These are phyloP conservation scores for Scortum barcoo DNA, from an alignment of 2,113 vertebrate species.

Conservation along the genomic window DNA sequence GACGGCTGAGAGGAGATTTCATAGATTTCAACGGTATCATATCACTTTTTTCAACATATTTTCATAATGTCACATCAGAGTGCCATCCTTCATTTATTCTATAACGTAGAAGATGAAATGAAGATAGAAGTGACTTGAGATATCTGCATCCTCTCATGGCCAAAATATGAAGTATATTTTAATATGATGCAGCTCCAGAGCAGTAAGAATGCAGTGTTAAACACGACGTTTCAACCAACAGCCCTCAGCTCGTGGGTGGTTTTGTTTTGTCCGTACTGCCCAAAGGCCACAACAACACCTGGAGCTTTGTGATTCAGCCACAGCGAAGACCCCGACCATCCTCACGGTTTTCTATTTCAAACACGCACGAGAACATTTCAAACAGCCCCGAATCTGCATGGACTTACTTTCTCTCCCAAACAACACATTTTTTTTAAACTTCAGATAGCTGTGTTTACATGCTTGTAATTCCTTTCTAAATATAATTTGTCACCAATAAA, in stretches of 20 bases:
- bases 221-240: background rate
- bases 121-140: background rate
- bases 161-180: background rate
- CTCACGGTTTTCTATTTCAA: constrained; percentile 1
- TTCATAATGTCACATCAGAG: background rate
- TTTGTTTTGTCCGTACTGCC: background rate
- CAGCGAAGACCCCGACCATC: background rate
- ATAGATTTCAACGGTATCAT: no score
- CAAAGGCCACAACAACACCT: constrained; percentile 35
- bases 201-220: background rate
- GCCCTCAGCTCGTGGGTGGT: background rate
- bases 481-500: constrained; percentile 7
- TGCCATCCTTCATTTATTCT: background rate
- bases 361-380: constrained; percentile 8
- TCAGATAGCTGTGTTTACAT: constrained; percentile 26
- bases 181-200: background rate
- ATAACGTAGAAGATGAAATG: background rate
- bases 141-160: background rate
- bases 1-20: no score
- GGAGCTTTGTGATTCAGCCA: background rate
- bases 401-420: constrained; percentile 33
- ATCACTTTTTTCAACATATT: background rate
- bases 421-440: background rate
- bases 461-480: constrained; percentile 25
- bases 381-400: background rate